Evolutionary conservation across 2,113 vertebrate genomes (phyloP).

Genomic region (Etheostoma cragini): DNA sequence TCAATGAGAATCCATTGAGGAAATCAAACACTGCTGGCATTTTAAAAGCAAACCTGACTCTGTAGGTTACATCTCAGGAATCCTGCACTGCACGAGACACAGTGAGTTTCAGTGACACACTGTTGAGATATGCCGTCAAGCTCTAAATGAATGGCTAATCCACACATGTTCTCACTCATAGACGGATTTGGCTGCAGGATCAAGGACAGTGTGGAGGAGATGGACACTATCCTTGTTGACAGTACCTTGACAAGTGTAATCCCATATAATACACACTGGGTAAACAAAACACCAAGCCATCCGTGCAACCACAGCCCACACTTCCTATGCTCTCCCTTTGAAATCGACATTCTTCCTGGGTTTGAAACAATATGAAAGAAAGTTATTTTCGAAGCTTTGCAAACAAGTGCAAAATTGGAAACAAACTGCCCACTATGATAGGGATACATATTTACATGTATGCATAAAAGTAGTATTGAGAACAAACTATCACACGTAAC

Average conservation of each 20-base stretch:
- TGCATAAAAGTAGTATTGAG: conserved; percentile 51
- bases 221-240: conserved; percentile 85
- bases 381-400: conserved; percentile 59
- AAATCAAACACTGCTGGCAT: conserved; percentile 68
- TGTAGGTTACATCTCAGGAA: conserved; percentile 67
- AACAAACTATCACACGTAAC: conserved; percentile 52
- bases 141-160: conserved; percentile 71
- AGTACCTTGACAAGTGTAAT: conserved; percentile 87
- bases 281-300: conserved; percentile 82
- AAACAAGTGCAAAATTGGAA: conserved; percentile 71
- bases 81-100: conserved; percentile 43
- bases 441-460: conserved; percentile 47
- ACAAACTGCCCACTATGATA: conserved; percentile 32
- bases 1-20: conserved; percentile 74
- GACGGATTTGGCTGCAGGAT: conserved; percentile 78
- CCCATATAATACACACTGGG: conserved; percentile 77
- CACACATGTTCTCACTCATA: conserved; percentile 84
- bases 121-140: conserved; percentile 66
- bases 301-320: conserved; percentile 77
- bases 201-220: conserved; percentile 82
- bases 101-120: conserved; percentile 62
- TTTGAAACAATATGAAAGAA: conserved; percentile 78
- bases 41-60: conserved; percentile 69
- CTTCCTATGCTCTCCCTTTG: conserved; percentile 77
- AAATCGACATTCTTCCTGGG: conserved; percentile 73